These are phyloP conservation scores for Drosophila fulvimacula DNA, from an alignment of 2,888 invertebrate genomes.

Conservation along the genomic window DNA sequence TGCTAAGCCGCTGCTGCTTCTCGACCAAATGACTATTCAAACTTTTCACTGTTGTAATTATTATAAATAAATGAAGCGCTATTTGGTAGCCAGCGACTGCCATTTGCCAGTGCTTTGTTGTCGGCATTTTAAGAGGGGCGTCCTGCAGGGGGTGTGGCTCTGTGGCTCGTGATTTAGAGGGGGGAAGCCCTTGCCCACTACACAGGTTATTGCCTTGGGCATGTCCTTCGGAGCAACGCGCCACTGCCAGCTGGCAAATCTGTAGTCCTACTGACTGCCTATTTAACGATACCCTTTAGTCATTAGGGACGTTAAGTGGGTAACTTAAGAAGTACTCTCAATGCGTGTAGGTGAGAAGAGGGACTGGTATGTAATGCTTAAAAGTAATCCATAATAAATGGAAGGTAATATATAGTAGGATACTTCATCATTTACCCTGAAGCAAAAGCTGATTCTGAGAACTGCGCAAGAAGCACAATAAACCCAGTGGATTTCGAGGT, in stretches of 20 bases:
- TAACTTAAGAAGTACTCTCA: too few species aligned
- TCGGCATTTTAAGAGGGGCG: background rate
- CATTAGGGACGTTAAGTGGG: background rate
- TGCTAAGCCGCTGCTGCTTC: constrained; percentile 17
- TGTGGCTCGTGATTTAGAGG: background rate
- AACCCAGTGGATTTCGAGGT: too few species aligned
- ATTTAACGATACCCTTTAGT: background rate
- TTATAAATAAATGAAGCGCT: constrained; percentile 79
- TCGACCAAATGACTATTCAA: constrained; percentile 69
- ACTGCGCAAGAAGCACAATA: too few species aligned
- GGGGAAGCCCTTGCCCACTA: background rate
- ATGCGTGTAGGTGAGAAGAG: too few species aligned
- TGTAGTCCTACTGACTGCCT: background rate
- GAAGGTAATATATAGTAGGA: too few species aligned
- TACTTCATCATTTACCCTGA: too few species aligned
- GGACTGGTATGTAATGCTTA: too few species aligned
- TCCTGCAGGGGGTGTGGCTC: background rate
- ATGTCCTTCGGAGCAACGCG: constrained; percentile 28
- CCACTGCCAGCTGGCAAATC: constrained; percentile 12
- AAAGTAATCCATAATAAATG: too few species aligned
- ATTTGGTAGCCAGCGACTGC: constrained; percentile 59
- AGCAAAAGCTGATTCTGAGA: too few species aligned
- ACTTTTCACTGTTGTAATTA: constrained; percentile 77
- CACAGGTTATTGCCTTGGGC: constrained; percentile 42
- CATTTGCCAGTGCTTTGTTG: constrained; percentile 15